phyloP scores from a whole-genome alignment of 2,888 invertebrate species.

The Drosophila niveifrons region DNA sequence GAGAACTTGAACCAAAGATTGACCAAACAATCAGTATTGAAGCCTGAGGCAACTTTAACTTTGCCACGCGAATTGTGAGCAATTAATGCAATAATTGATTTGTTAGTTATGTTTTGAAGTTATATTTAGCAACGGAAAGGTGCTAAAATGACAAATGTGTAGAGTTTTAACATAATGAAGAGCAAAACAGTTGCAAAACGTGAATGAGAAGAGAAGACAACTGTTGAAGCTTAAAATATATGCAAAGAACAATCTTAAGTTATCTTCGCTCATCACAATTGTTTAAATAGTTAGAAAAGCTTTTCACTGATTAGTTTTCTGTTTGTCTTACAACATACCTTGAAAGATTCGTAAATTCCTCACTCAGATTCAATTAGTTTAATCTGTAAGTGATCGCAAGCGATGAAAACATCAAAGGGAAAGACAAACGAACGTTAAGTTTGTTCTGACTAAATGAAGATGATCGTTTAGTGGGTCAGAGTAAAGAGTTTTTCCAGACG shows the following conservation, averaged over 20 bases:
- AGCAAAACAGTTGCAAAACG: background rate
- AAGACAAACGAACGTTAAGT: background rate
- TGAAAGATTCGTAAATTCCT: background rate
- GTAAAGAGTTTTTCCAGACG: slow-evolving; percentile 24
- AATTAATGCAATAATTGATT: too few species aligned
- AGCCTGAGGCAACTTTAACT: too few species aligned
- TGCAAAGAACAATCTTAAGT: too few species aligned
- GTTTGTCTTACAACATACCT: too few species aligned
- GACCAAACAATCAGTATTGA: too few species aligned
- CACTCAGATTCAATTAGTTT: background rate
- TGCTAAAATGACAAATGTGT: slow-evolving; percentile 20
- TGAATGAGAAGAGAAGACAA: background rate
- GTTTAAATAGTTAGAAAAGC: too few species aligned
- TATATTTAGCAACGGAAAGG: background rate
- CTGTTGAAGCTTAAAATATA: too few species aligned
- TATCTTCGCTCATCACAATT: too few species aligned
- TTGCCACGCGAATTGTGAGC: slow-evolving; percentile 1
- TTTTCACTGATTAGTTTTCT: too few species aligned
- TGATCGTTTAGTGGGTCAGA: slow-evolving; percentile 35
- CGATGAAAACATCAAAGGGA: background rate
- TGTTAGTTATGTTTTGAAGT: background rate
- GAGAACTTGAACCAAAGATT: background rate
- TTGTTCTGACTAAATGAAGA: background rate
- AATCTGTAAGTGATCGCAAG: background rate
- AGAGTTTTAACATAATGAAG: background rate